A percentile compares a stretch with the other conserved stretches of the same genome.
Evolutionary conservation across 2,888 invertebrate species (phyloP).

Genomic region (Synergus gifuensis): DNA sequence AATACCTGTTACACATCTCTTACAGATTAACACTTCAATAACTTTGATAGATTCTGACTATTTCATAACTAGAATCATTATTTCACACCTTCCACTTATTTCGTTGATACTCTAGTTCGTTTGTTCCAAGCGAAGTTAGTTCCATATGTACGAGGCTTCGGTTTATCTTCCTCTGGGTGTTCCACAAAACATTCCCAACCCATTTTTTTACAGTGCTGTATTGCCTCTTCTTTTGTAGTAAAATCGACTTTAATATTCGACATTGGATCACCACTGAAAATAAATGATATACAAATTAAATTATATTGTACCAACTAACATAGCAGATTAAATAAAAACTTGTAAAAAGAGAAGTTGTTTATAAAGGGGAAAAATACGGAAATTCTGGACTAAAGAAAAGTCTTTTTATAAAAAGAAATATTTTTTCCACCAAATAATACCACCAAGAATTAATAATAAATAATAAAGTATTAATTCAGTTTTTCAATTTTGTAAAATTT

Average conservation of each 20-base stretch:
- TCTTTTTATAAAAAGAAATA: too few species aligned
- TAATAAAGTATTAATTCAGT: too few species aligned
- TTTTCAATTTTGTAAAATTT: too few species aligned
- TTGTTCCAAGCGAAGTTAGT: conserved; percentile 98
- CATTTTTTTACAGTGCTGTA: conserved; percentile 94
- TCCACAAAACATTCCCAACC: conserved; percentile 95
- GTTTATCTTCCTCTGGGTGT: conserved; percentile 84
- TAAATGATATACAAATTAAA: conserved; percentile 9
- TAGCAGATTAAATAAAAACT: too few species aligned
- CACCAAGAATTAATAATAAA: too few species aligned
- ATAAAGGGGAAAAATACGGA: too few species aligned
- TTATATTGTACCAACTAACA: not conserved
- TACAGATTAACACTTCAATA: not conserved
- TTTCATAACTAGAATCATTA: not conserved
- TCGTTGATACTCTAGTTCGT: conserved; percentile 95
- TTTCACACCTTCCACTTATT: conserved; percentile 80
- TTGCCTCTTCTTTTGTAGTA: conserved; percentile 89
- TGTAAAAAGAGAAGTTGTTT: too few species aligned
- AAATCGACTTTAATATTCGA: conserved; percentile 94
- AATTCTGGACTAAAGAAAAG: too few species aligned
- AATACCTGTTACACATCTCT: not conserved
- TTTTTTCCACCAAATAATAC: too few species aligned
- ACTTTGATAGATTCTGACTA: conserved; percentile 45
- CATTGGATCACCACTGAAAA: conserved; percentile 92
- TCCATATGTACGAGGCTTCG: conserved; percentile 94